These are phyloP conservation scores for Mesitornis unicolor DNA, from an alignment of 2,113 vertebrate species.

Conservation along the genomic window DNA sequence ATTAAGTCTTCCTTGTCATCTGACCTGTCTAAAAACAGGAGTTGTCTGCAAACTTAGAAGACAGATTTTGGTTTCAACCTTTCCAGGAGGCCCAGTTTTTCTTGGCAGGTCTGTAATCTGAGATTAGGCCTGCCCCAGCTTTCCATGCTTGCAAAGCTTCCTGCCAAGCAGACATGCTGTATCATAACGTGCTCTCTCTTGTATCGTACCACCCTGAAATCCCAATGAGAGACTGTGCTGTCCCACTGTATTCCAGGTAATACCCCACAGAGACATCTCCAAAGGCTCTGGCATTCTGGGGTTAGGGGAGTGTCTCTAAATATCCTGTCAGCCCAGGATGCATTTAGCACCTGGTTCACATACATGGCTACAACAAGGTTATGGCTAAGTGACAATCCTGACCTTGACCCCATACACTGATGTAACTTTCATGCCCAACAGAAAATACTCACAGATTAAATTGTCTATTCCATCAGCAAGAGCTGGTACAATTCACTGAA, in stretches of 20 bases:
- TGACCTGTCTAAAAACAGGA: conserved; percentile 3
- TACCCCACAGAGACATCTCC: background rate
- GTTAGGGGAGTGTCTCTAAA: background rate
- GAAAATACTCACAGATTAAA: background rate
- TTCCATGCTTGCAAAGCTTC: background rate
- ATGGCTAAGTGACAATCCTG: background rate
- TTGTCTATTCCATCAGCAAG: background rate
- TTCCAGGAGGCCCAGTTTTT: background rate
- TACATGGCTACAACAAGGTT: background rate
- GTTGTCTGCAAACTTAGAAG: background rate
- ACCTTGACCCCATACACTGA: background rate
- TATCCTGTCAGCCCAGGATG: background rate
- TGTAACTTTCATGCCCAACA: background rate
- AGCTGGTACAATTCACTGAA: background rate
- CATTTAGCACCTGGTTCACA: background rate
- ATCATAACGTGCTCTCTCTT: background rate
- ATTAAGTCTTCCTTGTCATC: background rate
- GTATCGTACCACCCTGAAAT: background rate
- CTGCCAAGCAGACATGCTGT: background rate
- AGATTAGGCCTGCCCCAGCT: background rate
- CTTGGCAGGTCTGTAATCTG: background rate
- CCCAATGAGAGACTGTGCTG: background rate
- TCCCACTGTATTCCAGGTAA: background rate
- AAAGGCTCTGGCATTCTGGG: background rate
- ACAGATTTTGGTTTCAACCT: conserved; percentile 2